Evolutionary conservation across 2,888 invertebrate genomes (phyloP).

Genomic region (Brachyptera putata): DNA sequence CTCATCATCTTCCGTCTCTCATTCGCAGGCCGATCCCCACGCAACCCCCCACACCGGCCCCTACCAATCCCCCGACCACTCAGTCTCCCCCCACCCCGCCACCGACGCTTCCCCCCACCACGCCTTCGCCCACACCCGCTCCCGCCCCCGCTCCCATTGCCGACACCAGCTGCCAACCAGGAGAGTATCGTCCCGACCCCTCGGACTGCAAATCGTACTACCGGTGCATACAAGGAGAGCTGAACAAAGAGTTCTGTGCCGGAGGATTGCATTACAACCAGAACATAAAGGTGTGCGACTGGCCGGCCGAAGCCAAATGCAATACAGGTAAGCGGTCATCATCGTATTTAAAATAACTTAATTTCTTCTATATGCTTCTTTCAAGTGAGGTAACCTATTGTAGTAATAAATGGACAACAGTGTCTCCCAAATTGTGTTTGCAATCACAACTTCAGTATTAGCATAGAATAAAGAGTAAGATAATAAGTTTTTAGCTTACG

Average conservation of each 20-base stretch:
- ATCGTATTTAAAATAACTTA: no score
- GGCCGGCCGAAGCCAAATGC: conserved; percentile 74
- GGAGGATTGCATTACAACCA: conserved; percentile 78
- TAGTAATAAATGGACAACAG: no score
- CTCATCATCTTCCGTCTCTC: neutral
- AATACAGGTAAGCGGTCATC: conserved; percentile 36
- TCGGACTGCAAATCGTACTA: conserved; percentile 71
- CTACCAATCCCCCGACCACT: conserved; percentile 38
- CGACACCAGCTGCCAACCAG: conserved; percentile 45
- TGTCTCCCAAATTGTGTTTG: no score
- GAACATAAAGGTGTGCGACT: conserved; percentile 65
- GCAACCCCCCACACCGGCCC: conserved; percentile 28
- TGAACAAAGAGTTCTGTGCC: conserved; percentile 69
- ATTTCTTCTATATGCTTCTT: no score
- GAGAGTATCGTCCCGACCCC: conserved; percentile 55
- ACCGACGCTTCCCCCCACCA: conserved; percentile 33
- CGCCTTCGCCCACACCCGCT: conserved; percentile 43
- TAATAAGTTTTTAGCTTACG: no score
- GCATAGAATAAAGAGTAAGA: no score
- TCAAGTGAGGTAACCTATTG: no score
- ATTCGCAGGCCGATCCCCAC: no score
- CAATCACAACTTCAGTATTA: no score
- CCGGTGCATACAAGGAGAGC: conserved; percentile 68
- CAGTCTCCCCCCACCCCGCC: conserved; percentile 31
- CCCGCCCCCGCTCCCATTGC: conserved; percentile 49